Evolutionary conservation across 2,113 vertebrate genomes (phyloP).

Genomic region (Charadrius vociferus): DNA sequence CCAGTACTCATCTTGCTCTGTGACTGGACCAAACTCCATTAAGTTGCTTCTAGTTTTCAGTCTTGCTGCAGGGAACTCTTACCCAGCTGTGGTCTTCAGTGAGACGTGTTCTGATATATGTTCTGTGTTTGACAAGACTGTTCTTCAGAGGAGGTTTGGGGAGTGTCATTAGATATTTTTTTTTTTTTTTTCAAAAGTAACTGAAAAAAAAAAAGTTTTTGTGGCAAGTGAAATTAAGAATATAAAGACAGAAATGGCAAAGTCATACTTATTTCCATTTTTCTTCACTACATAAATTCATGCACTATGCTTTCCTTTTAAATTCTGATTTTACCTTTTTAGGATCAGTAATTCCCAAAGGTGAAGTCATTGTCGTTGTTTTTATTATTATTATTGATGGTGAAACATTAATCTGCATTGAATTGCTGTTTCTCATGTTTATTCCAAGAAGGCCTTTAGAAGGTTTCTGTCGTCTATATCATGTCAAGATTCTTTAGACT

Average conservation of each 20-base stretch:
- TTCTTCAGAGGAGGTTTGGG: not conserved
- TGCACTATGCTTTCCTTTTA: not conserved
- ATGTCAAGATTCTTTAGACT: not conserved
- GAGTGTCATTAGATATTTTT: not conserved
- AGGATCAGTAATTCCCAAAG: not conserved
- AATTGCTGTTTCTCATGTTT: not conserved
- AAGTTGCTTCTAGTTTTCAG: not conserved
- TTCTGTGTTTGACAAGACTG: not conserved
- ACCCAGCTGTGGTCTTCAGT: not conserved
- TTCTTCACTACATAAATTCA: not conserved
- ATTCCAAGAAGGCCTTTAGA: not conserved
- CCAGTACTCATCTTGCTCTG: not conserved
- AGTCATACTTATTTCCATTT: not conserved
- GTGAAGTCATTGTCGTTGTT: not conserved
- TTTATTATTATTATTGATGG: not conserved
- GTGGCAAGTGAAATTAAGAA: not conserved
- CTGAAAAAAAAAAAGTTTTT: not conserved
- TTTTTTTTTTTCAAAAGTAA: not conserved
- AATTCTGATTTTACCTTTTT: not conserved
- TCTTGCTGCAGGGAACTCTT: not conserved
- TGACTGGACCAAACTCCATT: not conserved
- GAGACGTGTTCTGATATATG: not conserved
- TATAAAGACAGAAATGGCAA: not conserved
- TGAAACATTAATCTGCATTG: not conserved
- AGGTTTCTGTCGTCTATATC: not conserved